These are phyloP conservation scores for Xenopus petersii DNA, from an alignment of 2,797 vertebrate genomes.

Conservation along the genomic window DNA sequence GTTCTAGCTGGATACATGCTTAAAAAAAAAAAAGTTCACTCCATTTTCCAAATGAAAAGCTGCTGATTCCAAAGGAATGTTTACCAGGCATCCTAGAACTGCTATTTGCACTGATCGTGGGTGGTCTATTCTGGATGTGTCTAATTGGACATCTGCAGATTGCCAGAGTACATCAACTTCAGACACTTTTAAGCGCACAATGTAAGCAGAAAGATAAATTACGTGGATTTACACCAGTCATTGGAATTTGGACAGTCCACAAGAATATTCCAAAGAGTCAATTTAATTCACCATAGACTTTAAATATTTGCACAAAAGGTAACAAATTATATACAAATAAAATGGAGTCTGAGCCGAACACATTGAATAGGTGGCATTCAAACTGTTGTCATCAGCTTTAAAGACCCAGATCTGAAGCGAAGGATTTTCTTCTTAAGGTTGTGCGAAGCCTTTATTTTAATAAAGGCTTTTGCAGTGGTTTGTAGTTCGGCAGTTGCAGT, in stretches of 20 bases:
- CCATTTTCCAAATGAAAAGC: conserved; percentile 38
- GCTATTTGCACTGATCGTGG: not conserved
- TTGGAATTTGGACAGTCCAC: conserved; percentile 12
- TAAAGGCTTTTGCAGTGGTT: conserved; percentile 74
- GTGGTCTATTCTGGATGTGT: conserved; percentile 1
- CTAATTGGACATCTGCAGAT: not conserved
- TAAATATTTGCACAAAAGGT: conserved; percentile 61
- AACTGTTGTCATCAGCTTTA: conserved; percentile 95
- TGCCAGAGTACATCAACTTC: not conserved
- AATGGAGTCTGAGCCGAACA: conserved; percentile 33
- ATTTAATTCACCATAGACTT: conserved; percentile 63
- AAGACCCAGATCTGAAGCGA: conserved; percentile 85
- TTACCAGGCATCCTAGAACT: conserved; percentile 4
- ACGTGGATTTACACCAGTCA: not conserved
- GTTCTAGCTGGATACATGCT: too few species aligned
- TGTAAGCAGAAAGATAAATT: not conserved
- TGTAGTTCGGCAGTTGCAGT: conserved; percentile 65
- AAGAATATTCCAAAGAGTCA: conserved; percentile 26
- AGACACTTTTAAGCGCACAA: not conserved
- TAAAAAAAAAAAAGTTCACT: conserved; percentile 12
- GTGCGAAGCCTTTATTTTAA: conserved; percentile 93
- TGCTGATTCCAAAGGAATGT: conserved; percentile 32
- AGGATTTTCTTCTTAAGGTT: conserved; percentile 96
- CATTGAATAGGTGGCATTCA: conserved; percentile 56
- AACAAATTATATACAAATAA: conserved; percentile 56